Evolutionary conservation across 1,140 invertebrate genomes (phyloP), one percentile per base, ranked within the genome.

Genomic region (Rhopalosiphum padi): DNA sequence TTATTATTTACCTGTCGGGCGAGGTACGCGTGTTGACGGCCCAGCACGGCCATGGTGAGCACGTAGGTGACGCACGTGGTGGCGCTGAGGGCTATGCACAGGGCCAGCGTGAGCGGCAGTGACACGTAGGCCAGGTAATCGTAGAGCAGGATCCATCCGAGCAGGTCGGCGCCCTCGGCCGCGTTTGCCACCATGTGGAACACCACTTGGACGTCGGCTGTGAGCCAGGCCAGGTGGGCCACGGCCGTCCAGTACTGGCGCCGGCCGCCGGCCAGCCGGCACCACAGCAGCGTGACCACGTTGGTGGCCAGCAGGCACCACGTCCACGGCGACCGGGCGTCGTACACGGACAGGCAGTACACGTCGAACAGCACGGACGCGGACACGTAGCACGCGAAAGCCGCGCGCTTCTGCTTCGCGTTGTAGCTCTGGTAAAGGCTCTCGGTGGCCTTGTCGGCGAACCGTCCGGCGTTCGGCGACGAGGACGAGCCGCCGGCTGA

Each of bases 51-150:
- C 5, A 97, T 95, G 11, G 96, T 95, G 41, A 96, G 95, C 48
- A 97, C 95, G 94, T 97, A 97, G 25, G 96, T 95, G 5, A 96
- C 95, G 93, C 96, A 96, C 0, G 96, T 97, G 30, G 96, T 96
- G 22, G 96, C 93, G 7, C 97, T 96, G 46, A 97, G 95, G 51
- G 96, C 93, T 30, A 96, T 94, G 94, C 97, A 97, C 93, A 97
- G 96, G 21, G 96, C 95, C 4, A 98, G 95, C 43, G 97, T 96
- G 85, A 98, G 95, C 0, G 98, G 98, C 94, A 98, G 95, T 2
- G 97, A 97, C 60, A 98, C 97, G 95, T 98, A 97, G n/a, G 98
- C 96, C n/a, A 98, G 96, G 94, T 98, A 99, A 94, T 97, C 97
- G 89, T 98, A 95, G n/a, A 98, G 95, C 83, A 98, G 95, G 35